A percentile compares a stretch with the other conserved stretches of the same genome.
These are phyloP conservation scores for Drosophila littoralis DNA, from an alignment of 1,140 invertebrate species.

Conservation along the genomic window DNA sequence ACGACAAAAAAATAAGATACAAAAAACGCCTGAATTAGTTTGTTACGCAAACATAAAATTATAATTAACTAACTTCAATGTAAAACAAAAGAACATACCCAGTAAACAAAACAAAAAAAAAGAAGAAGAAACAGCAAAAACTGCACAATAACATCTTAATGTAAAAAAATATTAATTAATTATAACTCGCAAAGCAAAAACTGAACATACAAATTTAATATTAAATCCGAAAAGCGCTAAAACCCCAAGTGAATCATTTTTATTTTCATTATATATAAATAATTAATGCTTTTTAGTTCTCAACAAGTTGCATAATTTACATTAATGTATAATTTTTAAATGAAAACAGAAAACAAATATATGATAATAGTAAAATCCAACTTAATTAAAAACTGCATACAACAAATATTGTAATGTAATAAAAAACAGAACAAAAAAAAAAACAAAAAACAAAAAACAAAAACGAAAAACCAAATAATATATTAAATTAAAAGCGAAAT, in stretches of 20 bases:
- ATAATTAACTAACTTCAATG: conserved; percentile 54
- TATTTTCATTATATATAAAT: conserved; percentile 83
- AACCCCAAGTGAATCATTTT: conserved; percentile 60
- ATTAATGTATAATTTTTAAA: conserved; percentile 74
- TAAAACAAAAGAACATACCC: conserved; percentile 42
- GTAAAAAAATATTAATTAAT: conserved; percentile 77
- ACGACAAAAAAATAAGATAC: conserved; percentile 56
- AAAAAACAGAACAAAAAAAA: conserved; percentile 44
- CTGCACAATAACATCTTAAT: conserved; percentile 83
- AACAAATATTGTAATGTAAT: conserved; percentile 63
- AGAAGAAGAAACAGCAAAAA: conserved; percentile 53
- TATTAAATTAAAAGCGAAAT: conserved; percentile 81
- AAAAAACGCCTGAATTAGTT: conserved; percentile 79
- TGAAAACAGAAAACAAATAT: conserved; percentile 46
- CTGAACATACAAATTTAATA: conserved; percentile 50
- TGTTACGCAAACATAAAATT: conserved; percentile 70
- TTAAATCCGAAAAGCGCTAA: conserved; percentile 53
- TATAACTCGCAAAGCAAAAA: conserved; percentile 59
- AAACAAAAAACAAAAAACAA: conserved; percentile 45
- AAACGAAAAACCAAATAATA: conserved; percentile 53
- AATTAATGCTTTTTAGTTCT: conserved; percentile 83
- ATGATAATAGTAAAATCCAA: conserved; percentile 50
- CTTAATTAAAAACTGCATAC: conserved; percentile 38
- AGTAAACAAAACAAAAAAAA: conserved; percentile 28
- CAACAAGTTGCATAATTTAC: conserved; percentile 78